Conservation (phyloP, 2,113 vertebrate species). For the Clarias gariepinus region DNA sequence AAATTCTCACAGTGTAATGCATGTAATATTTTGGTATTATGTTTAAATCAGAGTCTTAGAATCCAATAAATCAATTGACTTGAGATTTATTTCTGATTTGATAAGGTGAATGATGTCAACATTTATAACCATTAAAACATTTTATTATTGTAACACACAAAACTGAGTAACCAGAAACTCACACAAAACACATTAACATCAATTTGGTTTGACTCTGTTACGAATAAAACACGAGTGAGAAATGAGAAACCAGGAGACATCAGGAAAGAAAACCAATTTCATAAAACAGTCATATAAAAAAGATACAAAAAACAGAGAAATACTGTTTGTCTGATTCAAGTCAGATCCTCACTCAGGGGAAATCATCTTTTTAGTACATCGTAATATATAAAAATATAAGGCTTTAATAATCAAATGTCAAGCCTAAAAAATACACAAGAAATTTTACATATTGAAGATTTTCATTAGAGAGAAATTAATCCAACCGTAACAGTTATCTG, state of each 20-base stretch:
- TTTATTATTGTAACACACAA: slow-evolving; percentile 8
- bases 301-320: background rate
- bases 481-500: background rate
- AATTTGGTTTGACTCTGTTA: background rate
- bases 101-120: background rate
- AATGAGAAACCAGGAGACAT: too few relatives aligned
- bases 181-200: too few relatives aligned
- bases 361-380: background rate
- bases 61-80: background rate
- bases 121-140: background rate
- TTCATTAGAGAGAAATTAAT: background rate
- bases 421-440: background rate
- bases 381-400: background rate
- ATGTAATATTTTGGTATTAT: background rate
- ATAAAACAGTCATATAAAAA: background rate
- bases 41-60: background rate
- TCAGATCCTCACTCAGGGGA: background rate
- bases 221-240: background rate
- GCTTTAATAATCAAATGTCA: background rate
- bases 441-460: background rate
- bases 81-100: background rate
- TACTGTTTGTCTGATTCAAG: background rate
- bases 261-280: background rate
- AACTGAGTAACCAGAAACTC: too few relatives aligned
- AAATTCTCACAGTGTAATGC: background rate